phyloP scores from a whole-genome alignment of 2,797 vertebrate species.

The Cossypha caffra region DNA sequence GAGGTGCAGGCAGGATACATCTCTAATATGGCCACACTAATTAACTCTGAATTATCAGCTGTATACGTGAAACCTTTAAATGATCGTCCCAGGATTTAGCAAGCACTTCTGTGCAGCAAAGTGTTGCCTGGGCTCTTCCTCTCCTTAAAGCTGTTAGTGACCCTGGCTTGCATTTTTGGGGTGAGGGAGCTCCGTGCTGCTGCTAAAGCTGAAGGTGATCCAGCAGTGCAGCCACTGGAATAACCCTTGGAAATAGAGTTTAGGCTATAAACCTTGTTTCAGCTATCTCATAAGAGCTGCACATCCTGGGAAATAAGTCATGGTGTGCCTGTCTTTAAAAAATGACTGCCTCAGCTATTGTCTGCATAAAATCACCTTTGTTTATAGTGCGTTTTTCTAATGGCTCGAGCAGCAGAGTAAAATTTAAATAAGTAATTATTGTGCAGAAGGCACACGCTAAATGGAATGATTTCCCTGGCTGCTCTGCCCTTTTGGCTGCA shows the following conservation, averaged over 20 bases:
- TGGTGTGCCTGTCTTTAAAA: slow-evolving; percentile 36
- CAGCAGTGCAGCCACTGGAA: slow-evolving; percentile 8
- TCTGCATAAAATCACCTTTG: slow-evolving; percentile 68
- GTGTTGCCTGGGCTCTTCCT: background rate
- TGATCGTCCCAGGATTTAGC: slow-evolving; percentile 43
- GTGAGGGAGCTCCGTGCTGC: background rate
- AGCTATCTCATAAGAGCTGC: slow-evolving; percentile 26
- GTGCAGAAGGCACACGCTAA: background rate
- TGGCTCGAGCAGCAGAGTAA: slow-evolving; percentile 34
- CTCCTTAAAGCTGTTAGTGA: background rate
- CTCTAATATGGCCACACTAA: slow-evolving; percentile 63
- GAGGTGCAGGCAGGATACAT: slow-evolving; percentile 55
- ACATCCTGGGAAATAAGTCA: slow-evolving; percentile 47
- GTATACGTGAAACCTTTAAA: slow-evolving; percentile 63
- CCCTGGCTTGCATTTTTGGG: background rate
- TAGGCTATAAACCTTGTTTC: slow-evolving; percentile 51
- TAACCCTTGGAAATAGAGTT: slow-evolving; percentile 64
- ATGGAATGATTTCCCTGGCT: background rate
- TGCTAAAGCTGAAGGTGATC: background rate
- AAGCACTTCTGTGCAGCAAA: slow-evolving; percentile 4
- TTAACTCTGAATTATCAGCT: slow-evolving; percentile 76
- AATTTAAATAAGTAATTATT: slow-evolving; percentile 58
- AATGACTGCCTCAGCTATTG: slow-evolving; percentile 66
- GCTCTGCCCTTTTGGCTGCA: slow-evolving; percentile 16
- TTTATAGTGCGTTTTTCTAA: slow-evolving; percentile 34